Evolutionary conservation across 2,113 vertebrate genomes (phyloP).

Genomic region (Bambusicola thoracicus): DNA sequence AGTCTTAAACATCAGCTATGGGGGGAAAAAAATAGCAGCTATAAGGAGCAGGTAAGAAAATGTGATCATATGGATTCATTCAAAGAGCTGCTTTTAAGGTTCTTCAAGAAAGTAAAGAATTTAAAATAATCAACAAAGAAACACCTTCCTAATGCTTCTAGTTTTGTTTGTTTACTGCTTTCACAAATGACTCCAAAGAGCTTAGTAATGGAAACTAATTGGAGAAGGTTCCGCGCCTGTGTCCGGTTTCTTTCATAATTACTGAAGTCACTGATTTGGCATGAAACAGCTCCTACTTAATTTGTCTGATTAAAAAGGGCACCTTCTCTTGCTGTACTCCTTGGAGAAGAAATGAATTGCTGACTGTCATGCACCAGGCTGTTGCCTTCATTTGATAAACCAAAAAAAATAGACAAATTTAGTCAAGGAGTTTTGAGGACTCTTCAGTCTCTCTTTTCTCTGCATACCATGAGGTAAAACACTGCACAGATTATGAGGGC

Average conservation of each 20-base stretch:
- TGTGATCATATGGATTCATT: background rate
- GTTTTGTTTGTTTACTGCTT: conserved; percentile 34
- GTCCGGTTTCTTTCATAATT: conserved; percentile 50
- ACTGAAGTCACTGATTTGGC: conserved; percentile 35
- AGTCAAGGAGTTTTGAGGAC: background rate
- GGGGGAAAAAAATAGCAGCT: background rate
- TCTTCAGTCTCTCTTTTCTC: background rate
- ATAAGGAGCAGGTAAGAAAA: background rate
- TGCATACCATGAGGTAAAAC: background rate
- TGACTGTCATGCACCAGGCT: background rate
- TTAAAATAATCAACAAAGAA: background rate
- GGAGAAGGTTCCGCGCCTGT: background rate
- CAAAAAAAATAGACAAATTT: conserved; percentile 33
- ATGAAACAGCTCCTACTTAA: conserved; percentile 35
- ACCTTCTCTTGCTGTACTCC: background rate
- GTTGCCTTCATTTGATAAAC: conserved; percentile 25
- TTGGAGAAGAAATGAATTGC: conserved; percentile 36
- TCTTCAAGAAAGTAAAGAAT: conserved; percentile 6
- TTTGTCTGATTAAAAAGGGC: conserved; percentile 49
- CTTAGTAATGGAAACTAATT: conserved; percentile 53
- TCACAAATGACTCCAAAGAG: conserved; percentile 7
- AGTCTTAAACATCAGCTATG: background rate
- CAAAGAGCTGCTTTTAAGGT: background rate
- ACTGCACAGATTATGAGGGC: background rate
- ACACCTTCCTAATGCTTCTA: background rate